Evolutionary conservation across 2,797 vertebrate species (phyloP).

Genomic region (Gastrophryne carolinensis): DNA sequence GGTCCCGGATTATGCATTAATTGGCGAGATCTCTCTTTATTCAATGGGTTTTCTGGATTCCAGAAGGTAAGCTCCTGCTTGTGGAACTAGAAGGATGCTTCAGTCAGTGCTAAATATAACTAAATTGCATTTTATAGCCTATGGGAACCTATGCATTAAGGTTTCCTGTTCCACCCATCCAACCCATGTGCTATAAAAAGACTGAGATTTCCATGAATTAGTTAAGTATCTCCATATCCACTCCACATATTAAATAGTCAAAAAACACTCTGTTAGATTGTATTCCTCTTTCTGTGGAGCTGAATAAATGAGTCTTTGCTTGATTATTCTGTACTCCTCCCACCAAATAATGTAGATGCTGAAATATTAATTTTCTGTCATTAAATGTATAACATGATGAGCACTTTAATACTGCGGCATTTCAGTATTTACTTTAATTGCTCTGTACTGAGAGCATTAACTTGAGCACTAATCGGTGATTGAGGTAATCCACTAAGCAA

Average conservation of each 20-base stretch:
- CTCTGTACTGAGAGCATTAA: neutral
- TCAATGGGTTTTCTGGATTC: slow-evolving; percentile 95
- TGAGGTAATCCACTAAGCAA: neutral
- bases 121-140: too few relatives aligned
- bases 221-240: too few relatives aligned
- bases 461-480: neutral
- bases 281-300: too few relatives aligned
- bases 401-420: neutral
- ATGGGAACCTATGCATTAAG: too few relatives aligned
- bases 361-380: neutral
- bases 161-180: too few relatives aligned
- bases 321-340: neutral
- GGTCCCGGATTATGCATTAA: slow-evolving; percentile 92
- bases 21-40: slow-evolving; percentile 93
- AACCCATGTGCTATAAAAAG: too few relatives aligned
- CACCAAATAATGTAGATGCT: neutral
- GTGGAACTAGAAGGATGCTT: too few relatives aligned
- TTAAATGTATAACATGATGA: neutral
- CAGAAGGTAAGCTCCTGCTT: slow-evolving; percentile 74
- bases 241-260: too few relatives aligned
- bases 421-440: neutral
- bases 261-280: too few relatives aligned
- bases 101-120: too few relatives aligned
- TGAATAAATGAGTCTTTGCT: too few relatives aligned
- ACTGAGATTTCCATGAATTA: too few relatives aligned